These are phyloP conservation scores for Dolichallabes microphthalmus DNA, from an alignment of 2,113 vertebrate genomes.

Conservation along the genomic window DNA sequence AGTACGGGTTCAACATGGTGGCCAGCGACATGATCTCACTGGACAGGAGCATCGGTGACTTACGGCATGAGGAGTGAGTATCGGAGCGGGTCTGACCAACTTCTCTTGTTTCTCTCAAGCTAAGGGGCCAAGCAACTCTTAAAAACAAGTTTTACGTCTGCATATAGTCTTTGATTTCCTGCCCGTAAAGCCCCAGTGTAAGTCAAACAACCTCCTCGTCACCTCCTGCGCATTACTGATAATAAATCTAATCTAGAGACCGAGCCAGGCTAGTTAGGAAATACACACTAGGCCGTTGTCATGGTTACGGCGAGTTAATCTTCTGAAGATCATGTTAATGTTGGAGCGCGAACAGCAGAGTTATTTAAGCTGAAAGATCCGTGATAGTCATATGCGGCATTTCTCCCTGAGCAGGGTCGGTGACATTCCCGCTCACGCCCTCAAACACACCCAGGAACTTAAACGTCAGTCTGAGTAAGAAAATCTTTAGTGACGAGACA, in stretches of 20 bases:
- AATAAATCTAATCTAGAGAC: background rate
- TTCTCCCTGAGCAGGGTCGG: background rate
- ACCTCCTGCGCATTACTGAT: background rate
- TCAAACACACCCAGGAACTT: background rate
- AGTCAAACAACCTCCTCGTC: background rate
- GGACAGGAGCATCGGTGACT: slow-evolving; percentile 87
- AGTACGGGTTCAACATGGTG: slow-evolving; percentile 99
- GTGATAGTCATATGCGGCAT: background rate
- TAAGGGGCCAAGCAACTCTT: background rate
- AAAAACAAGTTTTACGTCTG: background rate
- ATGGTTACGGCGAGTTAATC: background rate
- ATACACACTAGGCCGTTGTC: background rate
- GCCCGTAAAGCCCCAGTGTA: background rate
- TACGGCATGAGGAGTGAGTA: slow-evolving; percentile 97
- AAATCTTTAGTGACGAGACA: no score
- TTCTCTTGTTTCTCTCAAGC: background rate
- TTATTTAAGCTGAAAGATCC: background rate
- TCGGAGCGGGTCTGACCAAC: background rate
- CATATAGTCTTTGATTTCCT: background rate
- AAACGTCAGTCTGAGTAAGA: no score
- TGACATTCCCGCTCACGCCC: background rate
- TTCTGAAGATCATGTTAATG: background rate
- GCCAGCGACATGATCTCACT: slow-evolving; percentile 98
- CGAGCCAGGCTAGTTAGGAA: background rate
- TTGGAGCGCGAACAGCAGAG: no score